Evolutionary conservation across 2,113 vertebrate species (phyloP), one percentile per base, ranked within the genome.

Genomic region (Malaclemys terrapin): DNA sequence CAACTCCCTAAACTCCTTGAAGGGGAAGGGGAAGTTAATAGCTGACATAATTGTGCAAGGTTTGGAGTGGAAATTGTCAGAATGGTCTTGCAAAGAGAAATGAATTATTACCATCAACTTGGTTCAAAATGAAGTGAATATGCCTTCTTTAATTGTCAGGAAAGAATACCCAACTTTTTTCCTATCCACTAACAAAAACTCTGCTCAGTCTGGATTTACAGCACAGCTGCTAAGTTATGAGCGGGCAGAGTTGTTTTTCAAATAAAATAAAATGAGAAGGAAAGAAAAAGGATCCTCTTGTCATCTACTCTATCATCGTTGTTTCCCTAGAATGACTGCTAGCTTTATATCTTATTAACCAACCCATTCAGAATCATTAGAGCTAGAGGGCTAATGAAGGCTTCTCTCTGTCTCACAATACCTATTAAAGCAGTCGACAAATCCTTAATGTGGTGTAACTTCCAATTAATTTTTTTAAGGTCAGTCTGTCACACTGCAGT

Each of bases 381-480:
- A 50, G 29, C 75, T 90, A 35, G 78, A 97, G 65, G 59, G 45
- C 78, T 96, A 94, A 98, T 91, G 92, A 96, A 95, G 82, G 52
- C 16, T 94, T 92, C 47, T 93, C 82, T 88, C 53, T 93, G 50
- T 90, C 72, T 97, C 92, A 95, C 82, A 94, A 84, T 92, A 56
- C 76, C 85, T 94, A 93, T 86, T 97, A 98, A 97, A 96, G 35
- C 29, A 91, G 79, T 84, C 0, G 1, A 72, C 49, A 93, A 88
- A 89, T 92, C 86, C 96, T 96, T 96, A 97, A 94, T 91, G 89
- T 89, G 93, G 42, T 95, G 76, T 96, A 97, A 97, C n/a, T 81
- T 96, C 52, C 84, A 94, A 96, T 94, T 96, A 96, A 85, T 87
- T 93, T 93, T 95, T 97, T 97, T 96, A 97, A 97, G 65, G 90